Evolutionary conservation across 2,797 vertebrate genomes (phyloP), one percentile per base, ranked within the genome.

Genomic region (Gouania willdenowi): DNA sequence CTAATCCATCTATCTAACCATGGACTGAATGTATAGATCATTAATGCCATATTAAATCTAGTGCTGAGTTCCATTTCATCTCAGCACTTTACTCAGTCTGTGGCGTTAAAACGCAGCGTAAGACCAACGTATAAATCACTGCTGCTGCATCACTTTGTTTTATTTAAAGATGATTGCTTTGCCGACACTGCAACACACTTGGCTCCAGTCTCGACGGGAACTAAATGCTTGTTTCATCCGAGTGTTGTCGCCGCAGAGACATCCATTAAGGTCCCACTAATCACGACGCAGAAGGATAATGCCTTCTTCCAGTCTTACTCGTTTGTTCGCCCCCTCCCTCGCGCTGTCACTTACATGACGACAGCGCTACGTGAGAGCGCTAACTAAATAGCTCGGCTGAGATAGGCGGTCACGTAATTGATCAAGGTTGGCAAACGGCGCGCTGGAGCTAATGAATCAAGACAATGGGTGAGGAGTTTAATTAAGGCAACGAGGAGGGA

Each of bases 381-480:
- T 73, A 39, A 52, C 58, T 49, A 68, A 75, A 56, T 48, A 79
- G 68, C 64, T 52, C 21, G 48, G 74, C 69, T 56, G 57, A 56
- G 71, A 77, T 80, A 69, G 62, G 66, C 50, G 52, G 63, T 71
- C 75, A 63, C 57, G 45, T 83, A 80, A 88, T 85, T 83, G 84
- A 85, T 81, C 75, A 78, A 81, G 77, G 72, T 77, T 83, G 79
- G 81, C 76, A 78, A 83, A 82, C 44, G 42, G 22, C 57, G 63
- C 60, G 38, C 57, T 31, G 59, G 50, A 79, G 59, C 72, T 72
- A 81, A 85, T 87, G 77, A 83, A 84, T 87, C 79, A 79, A 79
- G 82, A 83, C 84, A 80, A 80, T 77, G 66, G 76, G 58, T 59
- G 48, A 21, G 1, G 12, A 65, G 48, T 79, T 82, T 83, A 87